A percentile compares a stretch with the other conserved stretches of the same genome.
Evolutionary conservation across 2,888 invertebrate genomes (phyloP).

Genomic region (Spodoptera picta): DNA sequence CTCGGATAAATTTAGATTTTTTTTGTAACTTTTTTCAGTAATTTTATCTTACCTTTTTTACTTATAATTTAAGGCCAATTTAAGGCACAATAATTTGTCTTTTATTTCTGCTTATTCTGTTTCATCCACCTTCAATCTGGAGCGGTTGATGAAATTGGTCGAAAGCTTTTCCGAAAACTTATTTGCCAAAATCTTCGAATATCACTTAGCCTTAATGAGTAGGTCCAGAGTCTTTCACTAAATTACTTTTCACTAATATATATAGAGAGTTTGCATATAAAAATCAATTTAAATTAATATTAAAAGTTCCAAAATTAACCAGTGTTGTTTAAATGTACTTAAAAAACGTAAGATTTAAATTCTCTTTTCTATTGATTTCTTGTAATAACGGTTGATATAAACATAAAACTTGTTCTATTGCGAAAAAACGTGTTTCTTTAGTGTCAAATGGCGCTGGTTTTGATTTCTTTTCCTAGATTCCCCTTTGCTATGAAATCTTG

Average conservation of each 20-base stretch:
- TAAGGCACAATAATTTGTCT: slow-evolving; percentile 84
- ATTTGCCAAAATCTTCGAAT: slow-evolving; percentile 84
- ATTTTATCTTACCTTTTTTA: slow-evolving; percentile 87
- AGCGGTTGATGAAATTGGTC: slow-evolving; percentile 86
- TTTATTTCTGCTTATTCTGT: slow-evolving; percentile 73
- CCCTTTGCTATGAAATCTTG: slow-evolving; percentile 85
- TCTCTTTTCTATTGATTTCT: slow-evolving; percentile 88
- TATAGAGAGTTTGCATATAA: slow-evolving; percentile 87
- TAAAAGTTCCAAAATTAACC: slow-evolving; percentile 88
- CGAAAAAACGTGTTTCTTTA: slow-evolving; percentile 89
- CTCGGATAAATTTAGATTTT: slow-evolving; percentile 82
- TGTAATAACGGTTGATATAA: slow-evolving; percentile 89
- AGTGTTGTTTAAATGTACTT: slow-evolving; percentile 88
- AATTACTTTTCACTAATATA: slow-evolving; percentile 85
- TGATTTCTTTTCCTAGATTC: slow-evolving; percentile 83
- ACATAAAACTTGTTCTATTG: slow-evolving; percentile 89
- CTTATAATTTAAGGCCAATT: slow-evolving; percentile 88
- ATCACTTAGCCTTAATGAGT: slow-evolving; percentile 85
- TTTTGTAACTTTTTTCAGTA: slow-evolving; percentile 77
- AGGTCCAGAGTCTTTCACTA: slow-evolving; percentile 85
- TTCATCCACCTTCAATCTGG: slow-evolving; percentile 82
- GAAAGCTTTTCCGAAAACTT: slow-evolving; percentile 81
- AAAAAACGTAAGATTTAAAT: slow-evolving; percentile 87
- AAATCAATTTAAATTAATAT: slow-evolving; percentile 84
- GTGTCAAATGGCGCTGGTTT: slow-evolving; percentile 87